phyloP scores from a whole-genome alignment of 2,113 vertebrate species.

The Chaenogobius annularis region DNA sequence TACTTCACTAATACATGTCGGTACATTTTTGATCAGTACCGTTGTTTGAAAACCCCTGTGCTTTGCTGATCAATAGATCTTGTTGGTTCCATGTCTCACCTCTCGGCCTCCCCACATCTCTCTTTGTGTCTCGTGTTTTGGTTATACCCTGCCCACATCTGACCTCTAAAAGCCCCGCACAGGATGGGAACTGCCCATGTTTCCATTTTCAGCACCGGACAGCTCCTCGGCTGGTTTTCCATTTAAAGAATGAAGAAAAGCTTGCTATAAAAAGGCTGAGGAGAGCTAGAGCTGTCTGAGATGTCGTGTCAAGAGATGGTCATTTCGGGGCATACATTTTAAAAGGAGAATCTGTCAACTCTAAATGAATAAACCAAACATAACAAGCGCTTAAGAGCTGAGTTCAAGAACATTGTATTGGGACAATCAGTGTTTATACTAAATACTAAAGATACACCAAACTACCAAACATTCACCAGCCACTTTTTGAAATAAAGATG shows the following conservation, averaged over 20 bases:
- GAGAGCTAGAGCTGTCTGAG: conserved; percentile 3
- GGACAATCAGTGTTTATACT: background rate
- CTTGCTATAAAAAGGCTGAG: conserved; percentile 4
- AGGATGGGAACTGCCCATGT: conserved; percentile 10
- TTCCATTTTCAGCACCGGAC: conserved; percentile 65
- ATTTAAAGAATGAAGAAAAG: conserved; percentile 15
- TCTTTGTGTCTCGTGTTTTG: conserved; percentile 35
- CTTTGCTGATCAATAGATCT: conserved; percentile 5
- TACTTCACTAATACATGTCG: background rate
- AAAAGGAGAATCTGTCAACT: conserved; percentile 3
- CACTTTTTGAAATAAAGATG: background rate
- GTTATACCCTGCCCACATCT: conserved; percentile 41
- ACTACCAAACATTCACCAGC: background rate
- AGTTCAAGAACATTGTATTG: background rate
- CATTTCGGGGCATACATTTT: background rate
- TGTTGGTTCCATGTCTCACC: conserved; percentile 31
- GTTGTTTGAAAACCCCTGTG: background rate
- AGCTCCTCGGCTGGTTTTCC: conserved; percentile 47
- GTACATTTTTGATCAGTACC: background rate
- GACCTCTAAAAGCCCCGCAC: conserved; percentile 53
- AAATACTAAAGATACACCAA: background rate
- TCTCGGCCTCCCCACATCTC: conserved; percentile 26
- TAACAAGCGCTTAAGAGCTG: background rate
- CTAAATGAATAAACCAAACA: background rate
- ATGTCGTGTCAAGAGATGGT: conserved; percentile 1